Conservation (phyloP, 2,797 vertebrate genomes). For the Oryzias sinensis region DNA sequence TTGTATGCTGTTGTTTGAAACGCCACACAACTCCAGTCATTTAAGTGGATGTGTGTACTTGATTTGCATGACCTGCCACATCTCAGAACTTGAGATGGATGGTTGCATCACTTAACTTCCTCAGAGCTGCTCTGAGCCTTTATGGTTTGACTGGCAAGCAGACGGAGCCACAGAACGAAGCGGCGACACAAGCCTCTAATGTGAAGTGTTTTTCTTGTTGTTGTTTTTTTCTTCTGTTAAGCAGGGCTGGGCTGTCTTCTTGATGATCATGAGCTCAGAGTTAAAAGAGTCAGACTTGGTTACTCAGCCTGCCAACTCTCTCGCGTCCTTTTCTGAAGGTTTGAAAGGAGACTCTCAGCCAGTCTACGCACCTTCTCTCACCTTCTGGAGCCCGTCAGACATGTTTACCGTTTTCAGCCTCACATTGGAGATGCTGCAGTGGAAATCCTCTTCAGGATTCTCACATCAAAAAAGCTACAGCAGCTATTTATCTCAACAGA, state of each 20-base stretch:
- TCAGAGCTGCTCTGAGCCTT: slow-evolving; percentile 63
- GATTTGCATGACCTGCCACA: slow-evolving; percentile 48
- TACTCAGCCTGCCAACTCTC: slow-evolving; percentile 12
- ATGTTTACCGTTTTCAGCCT: slow-evolving; percentile 36
- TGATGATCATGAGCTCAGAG: slow-evolving; percentile 21
- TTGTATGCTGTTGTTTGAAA: slow-evolving; percentile 12
- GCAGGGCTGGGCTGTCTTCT: slow-evolving; percentile 24
- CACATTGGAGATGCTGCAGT: slow-evolving; percentile 40
- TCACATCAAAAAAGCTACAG: slow-evolving; percentile 53
- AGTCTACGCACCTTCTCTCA: slow-evolving; percentile 19
- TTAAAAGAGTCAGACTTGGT: slow-evolving; percentile 4
- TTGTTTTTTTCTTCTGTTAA: slow-evolving; percentile 29
- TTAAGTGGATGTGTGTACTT: slow-evolving; percentile 55
- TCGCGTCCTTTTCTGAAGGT: slow-evolving; percentile 13
- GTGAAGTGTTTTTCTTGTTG: slow-evolving; percentile 17
- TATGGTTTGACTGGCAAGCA: slow-evolving; percentile 43
- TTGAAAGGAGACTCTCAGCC: slow-evolving; percentile 20
- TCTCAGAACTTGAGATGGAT: slow-evolving; percentile 53
- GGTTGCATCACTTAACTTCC: slow-evolving; percentile 67
- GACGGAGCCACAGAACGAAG: slow-evolving; percentile 9
- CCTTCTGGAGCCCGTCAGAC: slow-evolving; percentile 50
- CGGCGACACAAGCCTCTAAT: slow-evolving; percentile 37
- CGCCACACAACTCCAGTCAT: slow-evolving; percentile 26
- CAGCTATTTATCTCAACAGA: slow-evolving; percentile 42
- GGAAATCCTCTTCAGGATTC: slow-evolving; percentile 58